These are phyloP conservation scores for Psilanteris sp. DNA, from an alignment of 1,140 invertebrate genomes.

Conservation along the genomic window DNA sequence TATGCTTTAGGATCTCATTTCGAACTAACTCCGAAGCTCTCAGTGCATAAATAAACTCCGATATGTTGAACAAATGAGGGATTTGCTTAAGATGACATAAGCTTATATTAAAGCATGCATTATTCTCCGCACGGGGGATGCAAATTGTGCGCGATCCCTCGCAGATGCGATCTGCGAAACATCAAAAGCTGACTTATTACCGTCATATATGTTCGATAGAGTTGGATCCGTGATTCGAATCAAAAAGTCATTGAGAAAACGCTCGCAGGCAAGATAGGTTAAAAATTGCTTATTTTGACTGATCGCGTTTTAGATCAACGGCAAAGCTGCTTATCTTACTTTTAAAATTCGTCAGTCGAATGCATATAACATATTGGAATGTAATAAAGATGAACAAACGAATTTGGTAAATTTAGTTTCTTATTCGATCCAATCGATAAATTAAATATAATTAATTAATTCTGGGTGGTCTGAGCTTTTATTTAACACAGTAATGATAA, in stretches of 20 bases:
- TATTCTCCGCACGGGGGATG: constrained; percentile 68
- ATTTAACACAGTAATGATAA: too few species aligned
- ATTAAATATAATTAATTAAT: too few species aligned
- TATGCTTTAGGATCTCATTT: constrained; percentile 48
- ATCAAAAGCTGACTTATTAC: constrained; percentile 65
- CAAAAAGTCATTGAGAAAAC: constrained; percentile 45
- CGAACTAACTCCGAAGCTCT: constrained; percentile 32
- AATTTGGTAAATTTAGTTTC: too few species aligned
- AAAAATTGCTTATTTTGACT: constrained; percentile 28
- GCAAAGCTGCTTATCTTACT: too few species aligned
- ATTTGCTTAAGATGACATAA: constrained; percentile 59
- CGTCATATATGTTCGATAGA: constrained; percentile 63
- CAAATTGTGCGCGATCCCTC: constrained; percentile 65
- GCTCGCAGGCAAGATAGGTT: constrained; percentile 21
- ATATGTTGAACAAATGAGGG: constrained; percentile 60
- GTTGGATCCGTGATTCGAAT: constrained; percentile 63
- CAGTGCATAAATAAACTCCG: constrained; percentile 23
- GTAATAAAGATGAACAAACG: too few species aligned
- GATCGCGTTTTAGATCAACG: constrained; percentile 10
- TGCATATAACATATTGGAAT: too few species aligned
- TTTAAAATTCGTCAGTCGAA: too few species aligned
- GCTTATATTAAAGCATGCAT: constrained; percentile 61
- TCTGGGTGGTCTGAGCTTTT: too few species aligned
- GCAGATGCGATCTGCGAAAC: constrained; percentile 63
- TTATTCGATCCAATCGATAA: too few species aligned